Base-by-base conservation (phyloP, 2,113 vertebrate species). In the Trinectes maculatus region DNA sequence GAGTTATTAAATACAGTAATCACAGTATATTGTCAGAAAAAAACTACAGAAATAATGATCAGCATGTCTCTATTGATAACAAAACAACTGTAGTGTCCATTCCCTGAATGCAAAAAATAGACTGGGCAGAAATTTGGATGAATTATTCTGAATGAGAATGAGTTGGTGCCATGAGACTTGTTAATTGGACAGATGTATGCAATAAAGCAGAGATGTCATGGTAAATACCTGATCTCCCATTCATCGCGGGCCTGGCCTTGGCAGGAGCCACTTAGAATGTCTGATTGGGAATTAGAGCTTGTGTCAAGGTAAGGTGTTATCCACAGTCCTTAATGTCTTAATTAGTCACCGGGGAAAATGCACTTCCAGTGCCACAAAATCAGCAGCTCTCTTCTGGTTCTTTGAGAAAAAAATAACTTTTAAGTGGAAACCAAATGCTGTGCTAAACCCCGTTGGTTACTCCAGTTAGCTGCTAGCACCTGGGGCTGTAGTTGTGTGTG, bases 131-230 rank as follows among this genome's bases (percentile, higher is more conserved):
- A 75, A 85, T 69, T 59, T 60, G 52, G 62, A 54, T 66, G 57
- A 77, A 86, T 86, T 76, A 87, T 85, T 77, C 84, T 80, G 83
- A 80, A 67, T 82, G 56, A 62, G 74, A 83, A 69, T 79, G 72
- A 76, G 37, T 70, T 21, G 49, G 68, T 57, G 10, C 57, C 72
- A 61, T 40, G 85, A 82, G 66, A 77, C 58, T 36, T 47, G 47
- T 39, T 92, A 92, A 92, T 92, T 89, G 79, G 53, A 55, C 73
- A 86, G 76, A 90, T 79, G 67, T 64, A 91, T 92, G 89, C 89
- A 69, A 77, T 66, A 82, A 87, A 84, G 79, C 80, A 69, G 71
- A 78, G 52, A 78, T 77, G 77, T 68, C 68, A 77, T 64, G 77
- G 79, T 91, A 91, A 91, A 92, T 91, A 84, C 70, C 33, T 70